A percentile compares a stretch with the other conserved stretches of the same genome.
phyloP scores from a whole-genome alignment of 2,888 invertebrate species.

The Agyllia agylla region DNA sequence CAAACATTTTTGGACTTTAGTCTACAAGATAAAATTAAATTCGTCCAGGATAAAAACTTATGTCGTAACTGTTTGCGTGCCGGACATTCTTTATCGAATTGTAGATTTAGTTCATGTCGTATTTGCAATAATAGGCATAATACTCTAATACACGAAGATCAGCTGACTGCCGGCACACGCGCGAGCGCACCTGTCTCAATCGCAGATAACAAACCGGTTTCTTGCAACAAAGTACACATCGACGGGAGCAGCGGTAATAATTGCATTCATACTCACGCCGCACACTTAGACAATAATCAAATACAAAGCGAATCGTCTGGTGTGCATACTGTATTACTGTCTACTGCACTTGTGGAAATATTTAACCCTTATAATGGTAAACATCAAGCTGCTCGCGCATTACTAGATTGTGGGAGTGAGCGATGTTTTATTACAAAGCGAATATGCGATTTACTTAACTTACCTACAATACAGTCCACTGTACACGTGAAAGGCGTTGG shows the following conservation, averaged over 20 bases:
- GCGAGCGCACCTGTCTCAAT: background rate
- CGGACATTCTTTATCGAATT: slow-evolving; percentile 37
- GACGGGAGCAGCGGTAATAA: background rate
- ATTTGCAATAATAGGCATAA: slow-evolving; percentile 49
- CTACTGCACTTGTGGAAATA: slow-evolving; percentile 28
- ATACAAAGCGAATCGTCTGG: background rate
- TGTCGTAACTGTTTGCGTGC: slow-evolving; percentile 58
- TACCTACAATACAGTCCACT: slow-evolving; percentile 75
- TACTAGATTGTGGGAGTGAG: slow-evolving; percentile 75
- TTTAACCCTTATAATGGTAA: background rate
- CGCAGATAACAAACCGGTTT: slow-evolving; percentile 22
- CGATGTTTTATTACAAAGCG: slow-evolving; percentile 68
- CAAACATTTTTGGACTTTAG: slow-evolving; percentile 35
- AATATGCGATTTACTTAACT: slow-evolving; percentile 59
- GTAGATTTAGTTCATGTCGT: slow-evolving; percentile 45
- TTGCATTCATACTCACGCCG: background rate
- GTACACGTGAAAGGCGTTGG: slow-evolving; percentile 64
- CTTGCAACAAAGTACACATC: background rate
- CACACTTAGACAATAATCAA: slow-evolving; percentile 13
- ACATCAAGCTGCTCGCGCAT: slow-evolving; percentile 44
- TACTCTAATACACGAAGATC: slow-evolving; percentile 46
- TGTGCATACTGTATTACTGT: background rate
- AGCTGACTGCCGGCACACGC: background rate
- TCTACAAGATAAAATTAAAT: slow-evolving; percentile 23
- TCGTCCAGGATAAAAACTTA: slow-evolving; percentile 40